Conservation (phyloP, 2,797 vertebrate genomes). For the Danio albolineatus region DNA sequence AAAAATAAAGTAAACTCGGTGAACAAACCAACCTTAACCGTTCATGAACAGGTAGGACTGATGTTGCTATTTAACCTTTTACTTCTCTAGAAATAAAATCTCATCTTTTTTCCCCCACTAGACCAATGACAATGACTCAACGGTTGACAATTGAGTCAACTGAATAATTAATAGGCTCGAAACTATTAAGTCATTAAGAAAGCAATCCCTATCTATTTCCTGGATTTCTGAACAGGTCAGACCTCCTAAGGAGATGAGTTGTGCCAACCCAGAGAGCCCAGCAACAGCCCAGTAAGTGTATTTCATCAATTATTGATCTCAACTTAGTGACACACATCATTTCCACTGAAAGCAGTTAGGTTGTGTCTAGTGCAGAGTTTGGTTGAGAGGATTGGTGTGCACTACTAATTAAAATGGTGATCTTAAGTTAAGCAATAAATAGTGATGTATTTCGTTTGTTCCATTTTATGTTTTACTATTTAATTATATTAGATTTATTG, state of each 20-base stretch:
- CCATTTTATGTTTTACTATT: too few relatives aligned
- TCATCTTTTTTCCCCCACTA: neutral
- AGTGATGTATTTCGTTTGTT: neutral
- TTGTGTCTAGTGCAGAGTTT: neutral
- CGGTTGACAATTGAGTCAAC: too few relatives aligned
- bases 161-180: neutral
- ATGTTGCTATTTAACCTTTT: neutral
- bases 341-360: slow-evolving; percentile 49
- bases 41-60: slow-evolving; percentile 15
- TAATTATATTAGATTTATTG: too few relatives aligned
- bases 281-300: slow-evolving; percentile 72
- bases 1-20: slow-evolving; percentile 19
- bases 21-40: neutral
- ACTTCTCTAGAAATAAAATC: neutral
- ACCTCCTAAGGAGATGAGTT: slow-evolving; percentile 62
- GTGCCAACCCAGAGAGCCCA: slow-evolving; percentile 58
- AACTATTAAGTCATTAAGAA: slow-evolving; percentile 35
- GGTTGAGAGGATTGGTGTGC: neutral
- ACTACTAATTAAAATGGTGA: neutral
- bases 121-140: neutral
- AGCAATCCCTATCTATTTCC: slow-evolving; percentile 18
- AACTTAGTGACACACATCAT: slow-evolving; percentile 48
- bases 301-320: slow-evolving; percentile 69
- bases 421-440: neutral
- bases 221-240: slow-evolving; percentile 8